Base-by-base conservation (phyloP, 2,888 invertebrate species). In the Sialis fuliginosa region DNA sequence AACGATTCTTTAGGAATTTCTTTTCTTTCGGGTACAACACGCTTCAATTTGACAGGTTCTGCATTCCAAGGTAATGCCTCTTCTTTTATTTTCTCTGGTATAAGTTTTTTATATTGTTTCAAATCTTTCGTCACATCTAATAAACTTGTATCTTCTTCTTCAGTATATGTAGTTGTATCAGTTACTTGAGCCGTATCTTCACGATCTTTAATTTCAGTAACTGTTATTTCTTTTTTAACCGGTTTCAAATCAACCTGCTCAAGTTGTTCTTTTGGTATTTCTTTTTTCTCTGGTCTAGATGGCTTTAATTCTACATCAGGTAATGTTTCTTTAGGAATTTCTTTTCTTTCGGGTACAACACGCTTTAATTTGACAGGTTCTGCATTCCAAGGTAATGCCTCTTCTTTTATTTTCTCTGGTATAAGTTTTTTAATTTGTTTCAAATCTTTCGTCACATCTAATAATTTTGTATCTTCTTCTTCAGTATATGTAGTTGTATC, bases 281-380 rank as follows among this genome's bases (percentile, higher is more conserved):
- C 58, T 44, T 50, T 54, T 30, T 54, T 58, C 47, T 57, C 66
- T 44, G 65, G 64, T 53, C 72, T 75, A 0, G 76, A 70, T 6
- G 75, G 75, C 51, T 73, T 45, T 50, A 77, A 58, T 56, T 70
- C 68, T n/a, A 78, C 69, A 41, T 60, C 56, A 52, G 67, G 66
- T 4, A 65, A 31, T 8, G 53, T 58, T 52, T 68, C 66, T 49
- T 62, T 66, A 1, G 56, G 55, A 39, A 64, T 51, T 47, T 62
- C 60, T 52, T 65, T 66, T 46, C 53, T 58, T 34, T 62, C 59
- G 2, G 58, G 54, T 54, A 57, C 57, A 49, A 66, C 60, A 55
- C 65, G 68, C 53, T 75, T 78, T 31, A 78, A 58, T 39, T 60
- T 65, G 10, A 77, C 67, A 52, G 72, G 70, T 60, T 79, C 76